Evolutionary conservation across 2,797 vertebrate genomes (phyloP), one percentile per base, ranked within the genome.

Genomic region (Semaprochilodus insignis): DNA sequence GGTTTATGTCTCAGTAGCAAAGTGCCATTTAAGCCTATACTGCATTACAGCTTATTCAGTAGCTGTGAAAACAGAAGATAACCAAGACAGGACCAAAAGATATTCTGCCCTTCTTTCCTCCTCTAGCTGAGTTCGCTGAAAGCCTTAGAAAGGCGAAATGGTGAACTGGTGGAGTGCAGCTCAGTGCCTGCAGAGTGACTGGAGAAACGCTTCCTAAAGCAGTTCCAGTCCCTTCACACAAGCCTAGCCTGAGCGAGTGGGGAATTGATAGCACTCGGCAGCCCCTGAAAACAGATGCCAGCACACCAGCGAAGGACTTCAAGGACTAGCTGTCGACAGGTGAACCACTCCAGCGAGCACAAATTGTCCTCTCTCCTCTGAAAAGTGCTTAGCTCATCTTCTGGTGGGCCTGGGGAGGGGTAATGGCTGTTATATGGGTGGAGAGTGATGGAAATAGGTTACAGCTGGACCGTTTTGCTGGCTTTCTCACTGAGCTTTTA

Each of bases 361-460:
- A 90, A 90, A 88, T 89, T 85, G 88, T 90, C 85, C 83, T 88
- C 78, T 85, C 85, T 81, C 78, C 84, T 87, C 85, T 82, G 77
- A 90, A 90, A 86, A 88, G 85, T 86, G 88, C 85, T 88, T 86
- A 88, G 81, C 83, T 88, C 77, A 83, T 88, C 87, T 88, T 82
- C 85, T 85, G 85, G 65, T 80, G 83, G 80, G 67, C 66, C 81
- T 85, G 81, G 83, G 82, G 84, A 88, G 81, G 82, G 81, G 83
- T 88, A 86, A 88, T 88, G 87, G 80, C 83, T 83, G 81, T 88
- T 86, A 81, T 86, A 85, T 85, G 71, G 83, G 79, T 81, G 74
- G 78, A 88, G 89, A 90, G 81, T 83, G 84, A 88, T 89, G 87
- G 85, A 84, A 85, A 75, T 83, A 59, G 81, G 84, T 80, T 83